These are phyloP conservation scores for Arnoldichthys spilopterus DNA, from an alignment of 2,797 vertebrate genomes.

Conservation along the genomic window DNA sequence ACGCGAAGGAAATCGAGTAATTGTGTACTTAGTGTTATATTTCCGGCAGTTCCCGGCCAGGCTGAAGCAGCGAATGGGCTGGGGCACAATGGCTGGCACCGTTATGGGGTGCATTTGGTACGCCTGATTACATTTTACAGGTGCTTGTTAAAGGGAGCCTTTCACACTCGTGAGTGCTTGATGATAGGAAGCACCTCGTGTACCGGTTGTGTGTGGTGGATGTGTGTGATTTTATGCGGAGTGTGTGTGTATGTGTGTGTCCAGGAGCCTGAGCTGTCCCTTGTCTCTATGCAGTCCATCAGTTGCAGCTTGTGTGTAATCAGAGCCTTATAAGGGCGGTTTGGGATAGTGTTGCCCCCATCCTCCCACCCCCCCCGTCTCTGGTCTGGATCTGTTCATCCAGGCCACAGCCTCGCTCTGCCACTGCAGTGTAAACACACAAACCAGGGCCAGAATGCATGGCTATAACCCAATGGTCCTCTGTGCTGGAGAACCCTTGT, in stretches of 20 bases:
- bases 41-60: conserved; percentile 39
- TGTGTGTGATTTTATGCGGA: conserved; percentile 26
- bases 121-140: conserved; percentile 67
- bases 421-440: conserved; percentile 73
- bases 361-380: conserved; percentile 41
- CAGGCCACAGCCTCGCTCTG: conserved; percentile 59
- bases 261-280: conserved; percentile 45
- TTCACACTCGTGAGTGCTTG: conserved; percentile 51
- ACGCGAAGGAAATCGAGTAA: conserved; percentile 37
- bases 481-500: not conserved
- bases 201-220: conserved; percentile 27
- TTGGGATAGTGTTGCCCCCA: conserved; percentile 61
- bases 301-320: conserved; percentile 46
- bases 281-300: conserved; percentile 43
- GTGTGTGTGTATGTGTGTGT: conserved; percentile 34
- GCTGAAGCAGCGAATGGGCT: conserved; percentile 39
- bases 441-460: conserved; percentile 71
- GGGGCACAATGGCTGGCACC: conserved; percentile 49
- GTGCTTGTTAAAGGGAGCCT: conserved; percentile 64
- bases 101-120: conserved; percentile 60
- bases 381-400: conserved; percentile 77
- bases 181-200: conserved; percentile 46
- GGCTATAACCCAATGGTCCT: conserved; percentile 52
- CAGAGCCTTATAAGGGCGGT: conserved; percentile 72
- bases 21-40: conserved; percentile 56